Percentiles rank a stretch among this genome's conserved stretches.
phyloP scores from a whole-genome alignment of 2,797 vertebrate species.

The Lagodon rhomboides region DNA sequence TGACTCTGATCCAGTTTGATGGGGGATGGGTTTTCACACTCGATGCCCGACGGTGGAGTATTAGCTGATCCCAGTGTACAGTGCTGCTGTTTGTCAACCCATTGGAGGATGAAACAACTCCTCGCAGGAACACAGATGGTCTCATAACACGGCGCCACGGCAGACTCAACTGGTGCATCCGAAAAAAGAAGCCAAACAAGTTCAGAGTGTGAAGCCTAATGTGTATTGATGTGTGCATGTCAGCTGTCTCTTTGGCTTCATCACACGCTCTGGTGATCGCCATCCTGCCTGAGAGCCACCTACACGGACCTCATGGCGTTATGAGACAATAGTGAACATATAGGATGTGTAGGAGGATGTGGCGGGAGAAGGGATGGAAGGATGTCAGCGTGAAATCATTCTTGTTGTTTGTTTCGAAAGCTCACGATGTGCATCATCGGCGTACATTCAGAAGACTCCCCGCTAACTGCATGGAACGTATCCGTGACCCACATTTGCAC shows the following conservation, averaged over 20 bases:
- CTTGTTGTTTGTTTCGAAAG: neutral
- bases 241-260: conserved; percentile 54
- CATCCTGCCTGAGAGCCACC: conserved; percentile 12
- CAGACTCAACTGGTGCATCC: neutral
- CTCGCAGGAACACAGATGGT: conserved; percentile 3
- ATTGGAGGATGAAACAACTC: conserved; percentile 23
- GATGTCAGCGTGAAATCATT: conserved; percentile 11
- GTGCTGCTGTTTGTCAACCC: conserved; percentile 1
- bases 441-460: neutral
- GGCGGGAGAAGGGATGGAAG: neutral
- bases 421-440: neutral
- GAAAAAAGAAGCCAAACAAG: conserved; percentile 33
- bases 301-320: conserved; percentile 7
- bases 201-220: conserved; percentile 24
- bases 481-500: conserved; percentile 6
- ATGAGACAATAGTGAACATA: neutral
- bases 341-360: conserved; percentile 8
- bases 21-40: conserved; percentile 35
- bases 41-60: conserved; percentile 40
- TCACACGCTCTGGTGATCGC: conserved; percentile 31
- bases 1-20: conserved; percentile 60
- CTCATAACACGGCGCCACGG: neutral
- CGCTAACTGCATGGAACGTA: neutral
- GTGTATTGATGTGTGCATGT: conserved; percentile 63
- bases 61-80: conserved; percentile 39